Evolutionary conservation across 2,888 invertebrate genomes (phyloP).

Genomic region (Sesia bembeciformis): DNA sequence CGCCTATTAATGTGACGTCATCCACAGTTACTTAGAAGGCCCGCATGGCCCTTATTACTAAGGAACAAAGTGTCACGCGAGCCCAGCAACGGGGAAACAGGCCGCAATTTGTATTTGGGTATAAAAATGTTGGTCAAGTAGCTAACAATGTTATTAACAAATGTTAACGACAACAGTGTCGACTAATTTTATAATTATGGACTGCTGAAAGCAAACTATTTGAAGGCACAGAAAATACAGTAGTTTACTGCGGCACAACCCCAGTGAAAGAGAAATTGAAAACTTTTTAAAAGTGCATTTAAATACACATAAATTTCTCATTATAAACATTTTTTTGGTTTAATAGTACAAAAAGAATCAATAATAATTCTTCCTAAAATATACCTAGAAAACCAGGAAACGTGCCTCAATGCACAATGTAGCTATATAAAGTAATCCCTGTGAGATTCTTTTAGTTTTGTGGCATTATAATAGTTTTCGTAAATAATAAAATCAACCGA

Average conservation of each 20-base stretch:
- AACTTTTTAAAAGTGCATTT: conserved; percentile 21
- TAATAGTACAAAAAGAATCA: no score
- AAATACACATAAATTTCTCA: conserved; percentile 4
- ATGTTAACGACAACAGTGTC: conserved; percentile 26
- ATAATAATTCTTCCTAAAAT: no score
- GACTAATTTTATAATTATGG: conserved; percentile 32
- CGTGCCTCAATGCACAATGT: no score
- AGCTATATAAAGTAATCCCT: conserved; percentile 3
- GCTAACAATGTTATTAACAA: conserved; percentile 15
- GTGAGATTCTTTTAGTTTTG: conserved; percentile 7
- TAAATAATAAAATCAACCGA: not conserved
- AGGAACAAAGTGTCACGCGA: no score
- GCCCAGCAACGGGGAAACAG: no score
- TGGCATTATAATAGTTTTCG: conserved; percentile 4
- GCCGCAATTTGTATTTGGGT: no score
- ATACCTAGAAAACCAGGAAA: no score
- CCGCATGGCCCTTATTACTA: no score
- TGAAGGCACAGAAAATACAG: conserved; percentile 59
- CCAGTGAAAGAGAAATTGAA: conserved; percentile 19
- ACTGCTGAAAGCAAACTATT: conserved; percentile 50
- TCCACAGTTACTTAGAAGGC: no score
- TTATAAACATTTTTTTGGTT: conserved; percentile 1
- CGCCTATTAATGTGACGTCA: no score
- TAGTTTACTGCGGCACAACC: conserved; percentile 50
- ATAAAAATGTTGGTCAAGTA: no score